These are phyloP conservation scores for Hoplodrina ambigua DNA, from an alignment of 2,888 invertebrate species.

Conservation along the genomic window DNA sequence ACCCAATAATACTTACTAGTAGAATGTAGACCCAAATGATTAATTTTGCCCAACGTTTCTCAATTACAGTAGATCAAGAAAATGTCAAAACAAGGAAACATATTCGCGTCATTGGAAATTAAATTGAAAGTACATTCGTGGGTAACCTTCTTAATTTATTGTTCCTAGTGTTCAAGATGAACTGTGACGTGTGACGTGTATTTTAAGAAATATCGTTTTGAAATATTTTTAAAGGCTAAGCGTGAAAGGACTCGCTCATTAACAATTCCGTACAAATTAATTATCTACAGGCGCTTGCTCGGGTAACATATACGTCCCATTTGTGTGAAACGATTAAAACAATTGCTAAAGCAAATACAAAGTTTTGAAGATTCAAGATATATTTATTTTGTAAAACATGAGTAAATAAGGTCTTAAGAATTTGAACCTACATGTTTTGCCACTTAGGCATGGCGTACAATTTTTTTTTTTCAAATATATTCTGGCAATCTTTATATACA, in stretches of 20 bases:
- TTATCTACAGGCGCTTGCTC: not conserved
- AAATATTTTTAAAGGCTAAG: constrained; percentile 40
- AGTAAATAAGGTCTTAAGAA: too few relatives aligned
- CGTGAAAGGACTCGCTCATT: constrained; percentile 31
- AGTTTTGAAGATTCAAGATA: too few relatives aligned
- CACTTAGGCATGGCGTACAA: too few relatives aligned
- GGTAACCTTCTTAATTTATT: constrained; percentile 20
- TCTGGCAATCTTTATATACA: too few relatives aligned
- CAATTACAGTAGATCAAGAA: not conserved
- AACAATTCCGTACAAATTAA: constrained; percentile 28
- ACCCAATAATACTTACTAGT: too few relatives aligned
- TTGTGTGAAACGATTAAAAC: constrained; percentile 1
- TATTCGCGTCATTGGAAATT: constrained; percentile 7
- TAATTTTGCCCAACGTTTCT: not conserved
- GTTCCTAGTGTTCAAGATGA: constrained; percentile 26
- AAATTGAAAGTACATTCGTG: constrained; percentile 27
- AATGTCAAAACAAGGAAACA: constrained; percentile 8
- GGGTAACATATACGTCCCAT: not conserved
- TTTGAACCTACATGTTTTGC: too few relatives aligned
- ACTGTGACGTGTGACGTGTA: constrained; percentile 8
- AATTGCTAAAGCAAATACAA: not conserved
- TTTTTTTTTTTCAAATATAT: too few relatives aligned
- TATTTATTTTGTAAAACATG: too few relatives aligned
- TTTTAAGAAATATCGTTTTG: constrained; percentile 28
- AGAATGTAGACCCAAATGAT: not conserved